Evolutionary conservation across 2,797 vertebrate genomes (phyloP).

Genomic region (Clarias pachynema): DNA sequence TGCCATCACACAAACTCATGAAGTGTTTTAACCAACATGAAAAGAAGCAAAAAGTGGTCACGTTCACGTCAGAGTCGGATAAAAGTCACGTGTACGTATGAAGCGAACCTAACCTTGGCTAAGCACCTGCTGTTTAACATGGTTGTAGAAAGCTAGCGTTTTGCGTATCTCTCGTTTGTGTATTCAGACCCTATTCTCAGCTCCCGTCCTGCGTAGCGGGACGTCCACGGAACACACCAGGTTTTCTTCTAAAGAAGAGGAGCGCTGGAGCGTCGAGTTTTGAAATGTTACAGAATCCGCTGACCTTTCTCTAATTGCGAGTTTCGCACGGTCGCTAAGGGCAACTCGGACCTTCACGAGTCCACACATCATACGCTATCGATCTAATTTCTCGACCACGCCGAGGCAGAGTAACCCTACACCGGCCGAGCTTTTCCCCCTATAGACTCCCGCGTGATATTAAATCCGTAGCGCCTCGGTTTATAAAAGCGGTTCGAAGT

Average conservation of each 20-base stretch:
- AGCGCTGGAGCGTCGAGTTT: constrained; percentile 22
- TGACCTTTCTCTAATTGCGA: constrained; percentile 54
- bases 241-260: constrained; percentile 8
- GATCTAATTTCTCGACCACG: constrained; percentile 34
- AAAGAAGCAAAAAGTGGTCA: no score
- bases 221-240: not conserved
- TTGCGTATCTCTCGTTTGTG: not conserved
- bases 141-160: not conserved
- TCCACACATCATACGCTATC: constrained; percentile 41
- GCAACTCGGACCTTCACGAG: constrained; percentile 44
- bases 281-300: constrained; percentile 42
- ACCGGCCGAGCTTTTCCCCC: not conserved
- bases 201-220: not conserved
- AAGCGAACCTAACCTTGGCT: no score
- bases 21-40: no score
- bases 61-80: no score
- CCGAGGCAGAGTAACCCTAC: constrained; percentile 11
- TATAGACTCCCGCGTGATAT: constrained; percentile 18
- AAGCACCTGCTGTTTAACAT: not conserved
- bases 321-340: constrained; percentile 47
- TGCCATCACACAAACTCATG: no score
- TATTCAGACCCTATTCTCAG: not conserved
- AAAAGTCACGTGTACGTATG: no score
- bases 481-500: constrained; percentile 35
- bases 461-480: constrained; percentile 34